Conservation (phyloP, 2,113 vertebrate genomes). For the Pelobates fuscus region DNA sequence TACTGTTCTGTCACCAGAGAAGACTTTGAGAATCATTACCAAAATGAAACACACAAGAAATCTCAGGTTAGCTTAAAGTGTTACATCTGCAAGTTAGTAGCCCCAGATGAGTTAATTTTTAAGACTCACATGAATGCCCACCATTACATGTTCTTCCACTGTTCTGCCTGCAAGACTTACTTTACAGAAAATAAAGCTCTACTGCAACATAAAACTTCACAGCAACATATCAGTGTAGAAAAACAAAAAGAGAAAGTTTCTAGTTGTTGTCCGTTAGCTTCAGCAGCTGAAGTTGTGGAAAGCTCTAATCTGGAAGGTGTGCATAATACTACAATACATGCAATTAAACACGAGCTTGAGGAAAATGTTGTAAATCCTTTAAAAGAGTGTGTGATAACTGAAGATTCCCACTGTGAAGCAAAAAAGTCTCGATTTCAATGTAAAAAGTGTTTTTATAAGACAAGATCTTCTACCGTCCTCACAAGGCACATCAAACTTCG, state of each 20-base stretch:
- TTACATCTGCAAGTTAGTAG: slow-evolving; percentile 61
- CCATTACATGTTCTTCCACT: slow-evolving; percentile 61
- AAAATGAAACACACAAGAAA: slow-evolving; percentile 60
- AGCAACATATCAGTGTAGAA: slow-evolving; percentile 54
- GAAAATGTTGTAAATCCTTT: slow-evolving; percentile 45
- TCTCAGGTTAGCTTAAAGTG: slow-evolving; percentile 57
- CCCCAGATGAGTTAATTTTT: slow-evolving; percentile 52
- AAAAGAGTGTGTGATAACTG: slow-evolving; percentile 51
- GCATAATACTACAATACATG: slow-evolving; percentile 44
- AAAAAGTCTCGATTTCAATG: slow-evolving; percentile 82
- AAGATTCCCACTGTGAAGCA: slow-evolving; percentile 25
- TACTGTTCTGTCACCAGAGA: slow-evolving; percentile 59
- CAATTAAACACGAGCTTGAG: background rate
- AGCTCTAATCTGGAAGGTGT: slow-evolving; percentile 8
- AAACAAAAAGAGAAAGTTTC: slow-evolving; percentile 52
- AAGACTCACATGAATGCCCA: slow-evolving; percentile 64
- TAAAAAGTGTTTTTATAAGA: slow-evolving; percentile 84
- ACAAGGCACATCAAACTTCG: slow-evolving; percentile 82
- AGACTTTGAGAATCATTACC: slow-evolving; percentile 65
- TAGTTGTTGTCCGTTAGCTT: slow-evolving; percentile 44
- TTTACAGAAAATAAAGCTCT: slow-evolving; percentile 63
- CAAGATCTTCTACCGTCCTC: slow-evolving; percentile 78
- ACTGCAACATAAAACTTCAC: slow-evolving; percentile 60
- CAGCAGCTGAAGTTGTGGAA: slow-evolving; percentile 49
- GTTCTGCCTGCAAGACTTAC: slow-evolving; percentile 62